Base-by-base conservation (phyloP, 2,113 vertebrate species). In the Coryphaenoides rupestris region DNA sequence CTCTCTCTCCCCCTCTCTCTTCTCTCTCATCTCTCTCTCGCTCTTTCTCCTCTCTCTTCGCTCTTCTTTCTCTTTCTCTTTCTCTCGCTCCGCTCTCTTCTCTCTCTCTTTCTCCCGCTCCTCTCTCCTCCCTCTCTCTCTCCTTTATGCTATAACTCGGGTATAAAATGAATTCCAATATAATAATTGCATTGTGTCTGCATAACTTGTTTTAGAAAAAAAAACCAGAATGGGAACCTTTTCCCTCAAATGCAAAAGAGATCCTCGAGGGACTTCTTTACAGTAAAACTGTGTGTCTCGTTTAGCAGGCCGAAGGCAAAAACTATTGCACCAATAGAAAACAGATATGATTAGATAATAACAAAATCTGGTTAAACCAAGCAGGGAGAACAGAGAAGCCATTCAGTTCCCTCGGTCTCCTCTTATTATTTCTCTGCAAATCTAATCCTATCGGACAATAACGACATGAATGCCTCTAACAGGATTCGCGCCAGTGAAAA, bases 361-460 rank as follows among this genome's bases (percentile, higher is more conserved):
- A n/a, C n/a, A n/a, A 88, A 80, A 84, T 81, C 71, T 63, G 58
- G 62, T 82, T 81, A 74, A 76, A 80, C 59, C 69, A 59, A 77
- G 72, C 67, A 75, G 58, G 50, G 52, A 40, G 66, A 65, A 88
- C 73, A 85, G 68, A 81, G 70, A 80, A 58, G 45, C 74, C 55
- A 85, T 88, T 89, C 80, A 82, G 66, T 75, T 72, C 33, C 69
- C 61, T 71, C 62, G 69, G 74, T 66, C 68, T 75, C 72, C 64
- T 78, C 45, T 67, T 88, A 80, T 84, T 86, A 83, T 85, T 83
- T 60, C 60, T 72, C 64, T 63, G 60, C 26, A 55, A 74, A 81
- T 76, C 64, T 87, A 82, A 88, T 82, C 81, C 82, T 70, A 58
- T 82, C 54, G 22, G 69, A 86, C 84, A 89, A 88, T 87, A 87